Percentiles rank a stretch among this genome's conserved stretches.
phyloP scores from a whole-genome alignment of 2,797 vertebrate species.

The Antennarius maculatus region DNA sequence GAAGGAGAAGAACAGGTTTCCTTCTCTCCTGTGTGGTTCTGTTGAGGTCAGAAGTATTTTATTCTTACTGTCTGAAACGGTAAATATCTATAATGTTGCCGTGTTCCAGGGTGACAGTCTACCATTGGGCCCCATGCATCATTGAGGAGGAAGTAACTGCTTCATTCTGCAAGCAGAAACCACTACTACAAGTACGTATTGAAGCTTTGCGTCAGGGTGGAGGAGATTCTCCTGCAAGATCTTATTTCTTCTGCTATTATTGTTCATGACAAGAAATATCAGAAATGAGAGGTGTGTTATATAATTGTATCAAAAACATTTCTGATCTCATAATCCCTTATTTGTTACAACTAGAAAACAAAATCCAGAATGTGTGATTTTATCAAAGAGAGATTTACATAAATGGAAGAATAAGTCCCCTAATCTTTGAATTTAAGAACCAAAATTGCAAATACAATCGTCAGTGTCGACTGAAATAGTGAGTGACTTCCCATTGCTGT shows the following conservation, averaged over 20 bases:
- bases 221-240: constrained; percentile 11
- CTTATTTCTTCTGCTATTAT: background rate
- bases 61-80: constrained; percentile 12
- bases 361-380: too few species aligned
- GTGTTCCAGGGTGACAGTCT: constrained; percentile 33
- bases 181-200: constrained; percentile 11
- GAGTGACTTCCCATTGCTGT: constrained; percentile 41
- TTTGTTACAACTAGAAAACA: too few species aligned
- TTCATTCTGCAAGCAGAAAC: constrained; percentile 29
- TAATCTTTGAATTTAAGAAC: background rate
- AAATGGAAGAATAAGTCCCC: background rate
- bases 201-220: constrained; percentile 2
- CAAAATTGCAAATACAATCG: background rate
- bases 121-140: constrained; percentile 28
- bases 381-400: too few species aligned
- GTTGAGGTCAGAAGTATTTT: constrained; percentile 20
- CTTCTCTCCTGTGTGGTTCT: background rate
- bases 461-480: background rate
- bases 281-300: background rate
- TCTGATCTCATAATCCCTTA: too few species aligned
- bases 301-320: too few species aligned
- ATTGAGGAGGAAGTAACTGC: constrained; percentile 42
- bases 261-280: background rate
- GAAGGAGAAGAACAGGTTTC: constrained; percentile 2
- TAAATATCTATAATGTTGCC: constrained; percentile 52